Evolutionary conservation across 2,888 invertebrate genomes (phyloP), one percentile per base, ranked within the genome.

Genomic region (Pristionchus maxplancki): DNA sequence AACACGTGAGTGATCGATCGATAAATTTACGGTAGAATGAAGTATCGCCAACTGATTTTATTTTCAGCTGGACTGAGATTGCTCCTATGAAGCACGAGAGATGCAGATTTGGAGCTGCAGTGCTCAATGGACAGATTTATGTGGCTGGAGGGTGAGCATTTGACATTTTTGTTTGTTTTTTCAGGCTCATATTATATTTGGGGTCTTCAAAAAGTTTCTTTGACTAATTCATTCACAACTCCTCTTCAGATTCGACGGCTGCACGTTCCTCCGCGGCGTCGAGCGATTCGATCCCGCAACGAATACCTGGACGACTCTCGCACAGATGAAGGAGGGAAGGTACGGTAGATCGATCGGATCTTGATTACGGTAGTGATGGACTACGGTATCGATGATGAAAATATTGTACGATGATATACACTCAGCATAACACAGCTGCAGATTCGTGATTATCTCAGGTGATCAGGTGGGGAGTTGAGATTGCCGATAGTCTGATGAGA

Each of bases 61-160:
- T 71, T n/a, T 87, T 71, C 88, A 88, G 84, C 4, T 87, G 86
- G 86, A 40, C 64, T n/a, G 11, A 5, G 1, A 50, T 97, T 81
- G 96, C 96, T 48, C 96, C 97, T 0, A 97, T 97, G 97, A 95
- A 97, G 67, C 97, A 97, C 11, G 96, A 97, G 93, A 96, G 71
- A 20, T 87, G 97, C 95, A 96, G 97, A 11, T 95, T 97, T 11
- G 97, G 97, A 0, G 97, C 97, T 1, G 97, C 97, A 0, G 96
- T 97, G 40, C 95, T 97, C 8, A 97, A 97, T 93, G 97, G 97
- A 6, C 97, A 97, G 95, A 95, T 97, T 28, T 97, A 97, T 94
- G 97, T 97, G 53, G 97, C 97, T 93, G 97, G 97, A 28, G 97
- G 93, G 89, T 93, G n/a, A 53, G 89, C 81, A 20, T 31, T 34